phyloP scores from a whole-genome alignment of 2,797 vertebrate species.

The Lemur catta region DNA sequence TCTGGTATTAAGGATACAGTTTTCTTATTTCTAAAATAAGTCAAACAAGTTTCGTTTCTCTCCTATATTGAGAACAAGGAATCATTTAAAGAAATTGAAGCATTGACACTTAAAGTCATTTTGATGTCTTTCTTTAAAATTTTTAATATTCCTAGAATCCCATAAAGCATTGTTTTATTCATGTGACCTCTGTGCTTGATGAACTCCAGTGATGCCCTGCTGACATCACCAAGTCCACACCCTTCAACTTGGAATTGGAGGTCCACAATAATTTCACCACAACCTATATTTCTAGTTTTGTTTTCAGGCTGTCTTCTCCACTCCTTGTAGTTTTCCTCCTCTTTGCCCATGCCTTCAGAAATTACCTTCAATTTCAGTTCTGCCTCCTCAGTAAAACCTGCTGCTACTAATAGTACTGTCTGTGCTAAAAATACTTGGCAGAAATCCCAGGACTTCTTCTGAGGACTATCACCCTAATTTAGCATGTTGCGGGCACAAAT shows the following conservation, averaged over 20 bases:
- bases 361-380: not conserved
- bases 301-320: not conserved
- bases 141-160: not conserved
- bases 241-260: not conserved
- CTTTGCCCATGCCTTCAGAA: not conserved
- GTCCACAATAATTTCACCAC: not conserved
- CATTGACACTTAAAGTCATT: not conserved
- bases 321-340: not conserved
- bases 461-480: not conserved
- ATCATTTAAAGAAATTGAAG: not conserved
- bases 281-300: not conserved
- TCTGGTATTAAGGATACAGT: not conserved
- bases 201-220: not conserved
- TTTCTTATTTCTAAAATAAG: constrained; percentile 16
- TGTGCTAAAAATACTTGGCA: not conserved
- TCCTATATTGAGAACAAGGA: not conserved
- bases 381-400: not conserved
- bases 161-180: not conserved
- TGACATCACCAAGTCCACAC: not conserved
- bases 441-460: not conserved
- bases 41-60: not conserved
- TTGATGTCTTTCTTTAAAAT: constrained; percentile 26
- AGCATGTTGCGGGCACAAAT: not conserved
- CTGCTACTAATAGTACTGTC: not conserved
- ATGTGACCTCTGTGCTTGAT: not conserved